Percentiles rank a stretch among this genome's conserved stretches.
Evolutionary conservation across 2,113 vertebrate genomes (phyloP).

Genomic region (Erythrocercus mccallii): DNA sequence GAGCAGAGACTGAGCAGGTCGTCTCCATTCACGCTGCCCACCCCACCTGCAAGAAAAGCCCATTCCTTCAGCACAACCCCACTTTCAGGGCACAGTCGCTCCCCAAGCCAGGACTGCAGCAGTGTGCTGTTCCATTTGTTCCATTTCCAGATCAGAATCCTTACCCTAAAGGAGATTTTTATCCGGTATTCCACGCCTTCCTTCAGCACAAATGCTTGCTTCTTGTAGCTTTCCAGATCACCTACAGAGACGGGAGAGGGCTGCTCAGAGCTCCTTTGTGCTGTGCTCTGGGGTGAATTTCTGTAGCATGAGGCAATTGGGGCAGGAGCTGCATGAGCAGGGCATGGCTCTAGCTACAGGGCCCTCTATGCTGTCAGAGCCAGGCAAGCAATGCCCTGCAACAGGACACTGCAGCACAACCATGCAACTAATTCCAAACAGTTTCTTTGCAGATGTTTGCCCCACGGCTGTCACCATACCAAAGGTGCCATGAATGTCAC

Average conservation of each 20-base stretch:
- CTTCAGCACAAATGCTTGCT: conserved; percentile 87
- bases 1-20: background rate
- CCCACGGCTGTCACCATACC: background rate
- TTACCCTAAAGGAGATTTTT: conserved; percentile 95
- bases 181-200: conserved; percentile 95
- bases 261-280: background rate
- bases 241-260: conserved; percentile 63
- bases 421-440: background rate
- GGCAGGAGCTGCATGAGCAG: background rate
- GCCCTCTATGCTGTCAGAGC: background rate
- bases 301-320: background rate
- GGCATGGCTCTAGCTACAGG: background rate
- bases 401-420: background rate
- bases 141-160: background rate
- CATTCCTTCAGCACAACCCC: background rate
- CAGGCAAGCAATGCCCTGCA: background rate
- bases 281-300: background rate
- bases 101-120: fast-evolving
- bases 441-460: background rate
- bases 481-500: fast-evolving
- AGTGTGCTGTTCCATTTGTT: fast-evolving
- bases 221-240: conserved; percentile 88
- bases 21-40: background rate
- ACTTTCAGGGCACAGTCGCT: fast-evolving
- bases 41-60: background rate